phyloP scores from a whole-genome alignment of 2,113 vertebrate genomes.

The Brevimyrus niger region DNA sequence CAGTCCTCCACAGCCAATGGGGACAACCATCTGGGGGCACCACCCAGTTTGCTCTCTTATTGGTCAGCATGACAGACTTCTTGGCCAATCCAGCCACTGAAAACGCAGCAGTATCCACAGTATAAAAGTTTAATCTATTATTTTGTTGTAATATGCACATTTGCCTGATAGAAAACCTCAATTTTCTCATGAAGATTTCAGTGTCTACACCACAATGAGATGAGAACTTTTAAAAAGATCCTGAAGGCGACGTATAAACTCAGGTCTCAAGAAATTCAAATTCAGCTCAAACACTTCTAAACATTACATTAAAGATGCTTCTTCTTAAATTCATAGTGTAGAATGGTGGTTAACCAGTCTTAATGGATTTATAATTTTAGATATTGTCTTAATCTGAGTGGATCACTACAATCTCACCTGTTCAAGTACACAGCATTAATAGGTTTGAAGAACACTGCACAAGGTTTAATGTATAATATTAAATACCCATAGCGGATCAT shows the following conservation, averaged over 20 bases:
- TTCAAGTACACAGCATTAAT: neutral
- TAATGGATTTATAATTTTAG: neutral
- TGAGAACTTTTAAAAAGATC: neutral
- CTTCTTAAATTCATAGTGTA: neutral
- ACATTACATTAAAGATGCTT: neutral
- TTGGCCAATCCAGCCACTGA: constrained; percentile 17
- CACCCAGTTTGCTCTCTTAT: neutral
- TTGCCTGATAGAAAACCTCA: neutral
- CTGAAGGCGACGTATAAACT: neutral
- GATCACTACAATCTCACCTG: neutral
- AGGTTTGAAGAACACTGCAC: neutral
- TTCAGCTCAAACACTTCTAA: neutral
- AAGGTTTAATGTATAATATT: neutral
- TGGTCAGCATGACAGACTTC: neutral
- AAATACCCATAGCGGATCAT: neutral
- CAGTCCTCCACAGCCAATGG: neutral
- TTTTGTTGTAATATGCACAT: neutral
- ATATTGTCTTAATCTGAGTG: neutral
- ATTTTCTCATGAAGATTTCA: neutral
- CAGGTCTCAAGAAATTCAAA: neutral
- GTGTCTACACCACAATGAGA: neutral
- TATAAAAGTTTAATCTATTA: neutral
- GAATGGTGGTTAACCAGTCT: neutral
- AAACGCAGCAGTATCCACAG: constrained; percentile 1
- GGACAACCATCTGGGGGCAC: neutral